Evolutionary conservation across 2,113 vertebrate genomes (phyloP), one percentile per base, ranked within the genome.

Genomic region (Corythaixoides concolor): DNA sequence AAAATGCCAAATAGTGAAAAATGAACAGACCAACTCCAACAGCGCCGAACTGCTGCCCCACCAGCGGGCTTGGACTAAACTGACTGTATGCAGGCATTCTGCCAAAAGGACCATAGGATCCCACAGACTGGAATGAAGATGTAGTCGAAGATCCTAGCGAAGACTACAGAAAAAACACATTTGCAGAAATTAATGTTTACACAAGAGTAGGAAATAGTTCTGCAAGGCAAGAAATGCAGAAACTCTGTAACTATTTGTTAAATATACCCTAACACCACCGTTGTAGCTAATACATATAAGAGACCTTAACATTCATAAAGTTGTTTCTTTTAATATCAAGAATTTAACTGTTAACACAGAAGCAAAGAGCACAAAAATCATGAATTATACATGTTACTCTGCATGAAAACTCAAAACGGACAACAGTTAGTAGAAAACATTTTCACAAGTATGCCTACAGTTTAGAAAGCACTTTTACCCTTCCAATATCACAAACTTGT

Each of bases 41-140:
- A 73, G 99, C 96, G 21, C 98, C 98, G 60, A 99, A 99, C 87
- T 98, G 99, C 96, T 99, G 99, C 16, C 98, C 93, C 70, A 99
- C 98, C 86, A 99, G 97, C 1, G 99, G 94, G 84, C 98, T 97
- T 14, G 98, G 97, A 67, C 98, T 99, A 94, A 99, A 99, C 96
- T 99, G 99, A 79, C 98, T 99, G 98, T 99, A 99, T 0, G 99
- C 96, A 8, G 99, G 98, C 97, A 99, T 98, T 94, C 99, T 98
- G 96, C 98, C 99, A 95, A 99, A 99, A 22, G 99, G 98, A 69
- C 98, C 98, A 69, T 99, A 99, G 53, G 99, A 97, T 12, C 98
- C 98, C 90, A 99, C 98, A 37, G 99, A 98, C 95, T 99, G 99
- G 98, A 99, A 99, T 82, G 99, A 98, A 77, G 99, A 97, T 62